phyloP scores from a whole-genome alignment of 2,797 vertebrate species.

The Sebastes umbrosus region DNA sequence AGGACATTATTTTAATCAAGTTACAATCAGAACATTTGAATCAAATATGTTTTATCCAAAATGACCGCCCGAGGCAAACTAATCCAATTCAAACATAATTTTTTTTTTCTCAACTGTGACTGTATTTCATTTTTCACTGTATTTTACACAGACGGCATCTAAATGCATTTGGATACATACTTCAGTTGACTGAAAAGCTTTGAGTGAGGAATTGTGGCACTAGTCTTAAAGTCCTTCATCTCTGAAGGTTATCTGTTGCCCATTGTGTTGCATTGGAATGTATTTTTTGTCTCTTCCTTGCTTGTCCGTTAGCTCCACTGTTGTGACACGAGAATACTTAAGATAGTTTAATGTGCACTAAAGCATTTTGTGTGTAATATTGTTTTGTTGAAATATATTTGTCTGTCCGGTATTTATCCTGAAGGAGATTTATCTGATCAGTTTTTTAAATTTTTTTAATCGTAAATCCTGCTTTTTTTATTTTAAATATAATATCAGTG shows the following conservation, averaged over 20 bases:
- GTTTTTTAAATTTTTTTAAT: neutral
- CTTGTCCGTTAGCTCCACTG: constrained; percentile 86
- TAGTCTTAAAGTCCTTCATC: constrained; percentile 56
- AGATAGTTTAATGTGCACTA: constrained; percentile 77
- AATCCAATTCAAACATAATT: neutral
- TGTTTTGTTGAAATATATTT: constrained; percentile 45
- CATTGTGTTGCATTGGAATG: constrained; percentile 82
- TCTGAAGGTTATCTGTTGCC: constrained; percentile 40
- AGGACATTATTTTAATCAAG: neutral
- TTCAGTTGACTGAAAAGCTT: constrained; percentile 29
- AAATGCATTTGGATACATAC: constrained; percentile 23
- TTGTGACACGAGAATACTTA: constrained; percentile 56
- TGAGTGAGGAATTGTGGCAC: constrained; percentile 24
- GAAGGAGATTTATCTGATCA: constrained; percentile 15
- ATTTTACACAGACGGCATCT: constrained; percentile 11
- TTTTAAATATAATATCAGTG: neutral
- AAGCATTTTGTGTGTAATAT: constrained; percentile 38
- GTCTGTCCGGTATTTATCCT: constrained; percentile 37
- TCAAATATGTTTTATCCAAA: neutral
- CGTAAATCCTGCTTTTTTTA: neutral
- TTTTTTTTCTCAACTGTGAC: neutral
- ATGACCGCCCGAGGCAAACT: neutral
- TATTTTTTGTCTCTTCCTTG: constrained; percentile 80
- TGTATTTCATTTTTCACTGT: neutral
- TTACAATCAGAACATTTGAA: neutral